Percentiles rank a stretch among this genome's conserved stretches.
phyloP scores from a whole-genome alignment of 2,113 vertebrate species.

The Clarias magur region DNA sequence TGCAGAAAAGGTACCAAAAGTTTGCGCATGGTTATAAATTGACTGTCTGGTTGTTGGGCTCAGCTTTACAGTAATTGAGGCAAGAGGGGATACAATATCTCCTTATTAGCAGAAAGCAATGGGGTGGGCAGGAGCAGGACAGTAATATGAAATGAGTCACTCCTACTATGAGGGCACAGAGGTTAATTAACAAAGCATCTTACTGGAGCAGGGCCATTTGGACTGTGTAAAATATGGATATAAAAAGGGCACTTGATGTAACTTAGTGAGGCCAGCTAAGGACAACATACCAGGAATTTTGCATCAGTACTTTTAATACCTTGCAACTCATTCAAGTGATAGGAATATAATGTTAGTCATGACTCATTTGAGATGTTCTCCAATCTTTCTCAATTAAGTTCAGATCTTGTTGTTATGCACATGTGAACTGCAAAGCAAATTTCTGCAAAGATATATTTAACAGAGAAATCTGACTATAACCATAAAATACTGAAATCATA shows the following conservation, averaged over 20 bases:
- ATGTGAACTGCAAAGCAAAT: not conserved
- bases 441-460: not conserved
- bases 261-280: conserved; percentile 14
- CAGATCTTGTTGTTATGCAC: not conserved
- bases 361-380: conserved; percentile 11
- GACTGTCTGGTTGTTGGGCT: conserved; percentile 37
- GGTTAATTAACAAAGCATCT: conserved; percentile 61
- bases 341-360: conserved; percentile 7
- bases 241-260: conserved; percentile 34
- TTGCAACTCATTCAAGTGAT: conserved; percentile 29
- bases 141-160: conserved; percentile 54
- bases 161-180: conserved; percentile 47
- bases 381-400: conserved; percentile 5
- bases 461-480: not conserved
- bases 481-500: not conserved
- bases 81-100: conserved; percentile 40
- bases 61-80: conserved; percentile 47
- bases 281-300: conserved; percentile 28
- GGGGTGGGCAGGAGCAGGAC: conserved; percentile 31
- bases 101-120: conserved; percentile 44
- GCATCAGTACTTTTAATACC: conserved; percentile 33
- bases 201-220: conserved; percentile 53
- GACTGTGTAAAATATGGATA: conserved; percentile 45
- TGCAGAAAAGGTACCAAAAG: conserved; percentile 29
- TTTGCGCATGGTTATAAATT: conserved; percentile 45